Evolutionary conservation across 2,797 vertebrate genomes (phyloP), one percentile per base, ranked within the genome.

Genomic region (Siniperca undulata): DNA sequence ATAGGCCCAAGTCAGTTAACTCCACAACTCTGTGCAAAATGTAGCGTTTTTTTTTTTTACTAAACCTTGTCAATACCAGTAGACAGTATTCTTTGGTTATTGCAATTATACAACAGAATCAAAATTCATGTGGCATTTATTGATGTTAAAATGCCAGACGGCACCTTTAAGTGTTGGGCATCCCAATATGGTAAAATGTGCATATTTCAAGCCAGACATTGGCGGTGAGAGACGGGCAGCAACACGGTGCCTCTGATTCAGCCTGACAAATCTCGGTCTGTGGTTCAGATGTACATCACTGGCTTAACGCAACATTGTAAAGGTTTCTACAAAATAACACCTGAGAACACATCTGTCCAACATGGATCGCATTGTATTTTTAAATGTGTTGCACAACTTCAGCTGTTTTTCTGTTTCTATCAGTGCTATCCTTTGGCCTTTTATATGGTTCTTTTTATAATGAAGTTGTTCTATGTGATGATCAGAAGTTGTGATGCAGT

Each of bases 401-500:
- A 82, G 94, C 95, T 36, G 82, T 91, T 95, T 95, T 96, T 95
- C 94, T 55, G 77, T 95, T 95, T 88, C 67, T 89, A 83, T 89
- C 88, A 86, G 85, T 93, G 90, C 95, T 93, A 70, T 96, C 95
- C 93, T 93, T 95, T 93, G 92, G 93, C 91, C 92, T 94, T 95
- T 96, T 95, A 90, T 96, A 95, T 95, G 90, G 94, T 95, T 95
- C 93, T 96, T 96, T 95, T 94, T 95, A 96, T 95, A 95, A 96
- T 94, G 95, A 95, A 96, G 96, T 91, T 95, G 96, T 97, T 96
- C 97, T 95, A 95, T 95, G 96, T 96, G 96, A 96, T 97, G 96
- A 97, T 97, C 94, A 97, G 97, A 97, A 93, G 95, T 97, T 96
- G 95, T 96, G 96, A 96, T 96, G 97, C 97, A 96, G 95, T 97